phyloP scores from a whole-genome alignment of 2,113 vertebrate genomes.

The Craseonycteris thonglongyai region DNA sequence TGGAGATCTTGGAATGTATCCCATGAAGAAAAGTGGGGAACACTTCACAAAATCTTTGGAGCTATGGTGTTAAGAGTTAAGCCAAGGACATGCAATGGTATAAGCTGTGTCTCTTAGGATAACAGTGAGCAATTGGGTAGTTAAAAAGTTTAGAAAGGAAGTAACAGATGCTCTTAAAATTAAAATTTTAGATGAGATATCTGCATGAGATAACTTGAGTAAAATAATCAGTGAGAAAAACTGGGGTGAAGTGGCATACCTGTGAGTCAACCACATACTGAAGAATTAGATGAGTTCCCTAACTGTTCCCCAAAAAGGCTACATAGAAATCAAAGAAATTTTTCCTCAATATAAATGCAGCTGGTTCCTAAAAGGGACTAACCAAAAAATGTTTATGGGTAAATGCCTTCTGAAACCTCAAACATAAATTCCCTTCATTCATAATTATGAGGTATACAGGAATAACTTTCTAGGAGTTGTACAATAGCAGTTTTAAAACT shows the following conservation, averaged over 20 bases:
- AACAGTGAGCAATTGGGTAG: neutral
- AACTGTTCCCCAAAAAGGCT: neutral
- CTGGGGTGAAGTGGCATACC: neutral
- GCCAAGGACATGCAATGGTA: neutral
- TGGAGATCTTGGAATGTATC: neutral
- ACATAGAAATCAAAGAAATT: neutral
- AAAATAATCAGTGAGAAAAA: neutral
- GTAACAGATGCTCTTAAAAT: conserved; percentile 50
- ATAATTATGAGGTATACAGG: neutral
- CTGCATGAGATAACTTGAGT: neutral
- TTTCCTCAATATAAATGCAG: neutral
- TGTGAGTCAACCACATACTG: neutral
- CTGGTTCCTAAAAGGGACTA: neutral
- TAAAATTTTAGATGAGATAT: conserved; percentile 41
- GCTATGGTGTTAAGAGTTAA: neutral
- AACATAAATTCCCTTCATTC: neutral
- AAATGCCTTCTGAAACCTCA: conserved; percentile 16
- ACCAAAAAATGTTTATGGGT: neutral
- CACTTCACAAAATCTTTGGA: neutral
- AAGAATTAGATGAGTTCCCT: neutral
- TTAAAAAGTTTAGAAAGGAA: conserved; percentile 23
- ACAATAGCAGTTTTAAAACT: neutral
- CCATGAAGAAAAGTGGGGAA: neutral
- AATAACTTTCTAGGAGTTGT: neutral
- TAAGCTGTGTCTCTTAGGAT: neutral